Evolutionary conservation across 2,113 vertebrate species (phyloP), one percentile per base, ranked within the genome.

Genomic region (Harpagus bidentatus): DNA sequence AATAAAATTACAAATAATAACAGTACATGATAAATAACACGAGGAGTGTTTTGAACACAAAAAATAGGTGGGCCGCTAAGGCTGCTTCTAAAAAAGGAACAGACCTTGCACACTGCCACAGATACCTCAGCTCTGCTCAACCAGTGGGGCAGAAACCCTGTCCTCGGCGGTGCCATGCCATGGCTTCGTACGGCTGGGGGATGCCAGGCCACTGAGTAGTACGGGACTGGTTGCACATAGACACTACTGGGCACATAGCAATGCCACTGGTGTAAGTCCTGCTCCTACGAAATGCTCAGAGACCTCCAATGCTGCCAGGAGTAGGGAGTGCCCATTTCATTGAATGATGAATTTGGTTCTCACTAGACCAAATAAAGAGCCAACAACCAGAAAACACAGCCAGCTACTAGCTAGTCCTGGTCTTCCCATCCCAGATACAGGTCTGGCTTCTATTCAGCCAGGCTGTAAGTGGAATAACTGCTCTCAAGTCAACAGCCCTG

Each of bases 151-250:
- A 85, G 53, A 52, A 47, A 4, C 8, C 12, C 34, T 56, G 29
- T 56, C 66, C 25, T 32, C 2, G 2, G n/a, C 3, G 1, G 17
- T 67, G 29, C 13, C 6, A 2, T 31, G 25, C 18, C 36, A 38
- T 4, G 45, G 53, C 43, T 62, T n/a, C 13, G 5, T 2, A 16
- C 50, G 18, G 20, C n/a, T 21, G 18, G n/a, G 28, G 48, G 32
- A 34, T 23, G 32, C 31, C 71, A 56, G 29, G 48, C 31, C 50
- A 52, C 40, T n/a, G 69, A 66, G 50, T 11, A 13, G 9, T 20
- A 23, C 1, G 0, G 22, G 29, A n/a, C 45, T 66, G 56, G 17
- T n/a, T 43, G 19, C 47, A 58, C 48, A 73, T 19, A 67, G 74
- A 63, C 13, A 7, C 16, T 45, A 69, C 70, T 50, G 43, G 36